A percentile compares a stretch with the other conserved stretches of the same genome.
Conservation (phyloP, 1,140 invertebrate species). For the Heliothis subflexa region DNA sequence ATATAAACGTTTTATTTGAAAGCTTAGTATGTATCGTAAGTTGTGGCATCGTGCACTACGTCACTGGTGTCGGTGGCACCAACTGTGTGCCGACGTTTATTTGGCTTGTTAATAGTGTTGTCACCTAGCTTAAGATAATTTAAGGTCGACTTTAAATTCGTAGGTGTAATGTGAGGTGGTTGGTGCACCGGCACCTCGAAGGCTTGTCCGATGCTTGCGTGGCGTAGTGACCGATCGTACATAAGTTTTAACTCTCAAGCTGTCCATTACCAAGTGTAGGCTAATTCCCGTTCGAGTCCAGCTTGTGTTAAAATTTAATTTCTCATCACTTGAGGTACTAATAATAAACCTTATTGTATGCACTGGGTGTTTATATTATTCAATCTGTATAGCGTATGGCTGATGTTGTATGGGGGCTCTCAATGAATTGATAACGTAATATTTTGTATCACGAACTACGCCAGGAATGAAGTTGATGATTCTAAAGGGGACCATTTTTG, state of each 20-base stretch:
- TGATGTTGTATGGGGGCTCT: constrained; percentile 19
- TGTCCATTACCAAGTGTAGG: constrained; percentile 68
- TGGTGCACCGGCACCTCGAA: neutral
- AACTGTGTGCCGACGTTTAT: neutral
- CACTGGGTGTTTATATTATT: constrained; percentile 78
- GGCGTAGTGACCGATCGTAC: constrained; percentile 38
- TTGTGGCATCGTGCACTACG: constrained; percentile 22
- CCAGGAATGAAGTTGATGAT: constrained; percentile 20
- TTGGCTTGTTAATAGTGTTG: constrained; percentile 38
- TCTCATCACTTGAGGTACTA: constrained; percentile 74
- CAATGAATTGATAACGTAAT: constrained; percentile 5
- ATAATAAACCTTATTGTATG: constrained; percentile 66
- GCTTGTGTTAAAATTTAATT: constrained; percentile 68
- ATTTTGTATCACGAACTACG: neutral
- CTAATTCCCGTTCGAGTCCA: constrained; percentile 68
- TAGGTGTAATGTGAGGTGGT: constrained; percentile 8
- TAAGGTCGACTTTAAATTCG: constrained; percentile 8
- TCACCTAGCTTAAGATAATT: constrained; percentile 33
- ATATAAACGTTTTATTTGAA: constrained; percentile 38
- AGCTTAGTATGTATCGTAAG: constrained; percentile 42
- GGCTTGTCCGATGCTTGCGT: constrained; percentile 28
- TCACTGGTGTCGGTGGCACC: constrained; percentile 14
- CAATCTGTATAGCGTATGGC: constrained; percentile 41
- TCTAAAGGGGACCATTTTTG: constrained; percentile 36
- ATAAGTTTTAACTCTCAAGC: constrained; percentile 49